These are phyloP conservation scores for Chelon labrosus DNA, from an alignment of 2,797 vertebrate species.

Conservation along the genomic window DNA sequence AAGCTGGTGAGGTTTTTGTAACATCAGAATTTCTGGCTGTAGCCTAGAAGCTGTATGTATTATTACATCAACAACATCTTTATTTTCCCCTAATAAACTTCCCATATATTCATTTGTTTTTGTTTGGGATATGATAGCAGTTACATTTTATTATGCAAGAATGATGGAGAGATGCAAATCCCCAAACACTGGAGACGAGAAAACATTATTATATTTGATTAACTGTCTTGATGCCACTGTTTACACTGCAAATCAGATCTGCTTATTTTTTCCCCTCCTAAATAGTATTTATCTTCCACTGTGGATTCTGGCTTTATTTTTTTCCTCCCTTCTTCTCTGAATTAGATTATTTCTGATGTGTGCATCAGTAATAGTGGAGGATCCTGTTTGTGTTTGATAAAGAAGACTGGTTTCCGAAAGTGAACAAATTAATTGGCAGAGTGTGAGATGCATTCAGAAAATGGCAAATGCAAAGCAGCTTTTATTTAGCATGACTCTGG, in stretches of 20 bases:
- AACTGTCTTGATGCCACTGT: conserved; percentile 16
- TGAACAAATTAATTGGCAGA: conserved; percentile 53
- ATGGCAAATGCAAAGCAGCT: conserved; percentile 36
- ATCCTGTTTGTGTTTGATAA: conserved; percentile 53
- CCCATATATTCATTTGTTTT: conserved; percentile 13
- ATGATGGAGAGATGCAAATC: conserved; percentile 19
- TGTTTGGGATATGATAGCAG: conserved; percentile 11
- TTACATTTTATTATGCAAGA: conserved; percentile 18
- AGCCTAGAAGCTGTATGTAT: background rate
- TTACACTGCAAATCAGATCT: conserved; percentile 39
- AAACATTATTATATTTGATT: conserved; percentile 43
- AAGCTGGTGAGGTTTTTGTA: background rate
- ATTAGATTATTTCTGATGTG: conserved; percentile 52
- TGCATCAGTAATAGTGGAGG: conserved; percentile 45
- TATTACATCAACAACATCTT: conserved; percentile 8
- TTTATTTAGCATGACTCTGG: conserved; percentile 19
- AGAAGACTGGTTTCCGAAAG: conserved; percentile 47
- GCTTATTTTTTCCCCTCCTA: conserved; percentile 6
- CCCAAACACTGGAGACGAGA: conserved; percentile 8
- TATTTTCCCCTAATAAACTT: conserved; percentile 19
- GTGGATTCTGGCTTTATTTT: conserved; percentile 3
- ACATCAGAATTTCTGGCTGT: background rate
- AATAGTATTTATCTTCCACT: conserved; percentile 18
- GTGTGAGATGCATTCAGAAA: conserved; percentile 54
- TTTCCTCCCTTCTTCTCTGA: conserved; percentile 3